These are phyloP conservation scores for Bombus difficillimus DNA, from an alignment of 1,140 invertebrate species.

Conservation along the genomic window DNA sequence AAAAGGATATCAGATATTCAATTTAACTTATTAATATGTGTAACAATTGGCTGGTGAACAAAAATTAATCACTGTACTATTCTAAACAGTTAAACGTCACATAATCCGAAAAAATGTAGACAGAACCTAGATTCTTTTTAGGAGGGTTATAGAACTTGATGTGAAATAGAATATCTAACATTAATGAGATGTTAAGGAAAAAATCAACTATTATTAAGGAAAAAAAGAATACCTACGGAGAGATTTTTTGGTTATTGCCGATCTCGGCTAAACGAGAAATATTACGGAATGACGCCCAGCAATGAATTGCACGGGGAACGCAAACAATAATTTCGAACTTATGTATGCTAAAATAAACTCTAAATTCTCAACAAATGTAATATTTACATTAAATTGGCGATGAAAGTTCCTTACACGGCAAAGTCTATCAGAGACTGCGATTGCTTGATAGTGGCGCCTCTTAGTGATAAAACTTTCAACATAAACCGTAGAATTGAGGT, in stretches of 20 bases:
- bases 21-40: slow-evolving; percentile 48
- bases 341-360: slow-evolving; percentile 54
- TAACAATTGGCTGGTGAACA: slow-evolving; percentile 54
- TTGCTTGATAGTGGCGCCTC: slow-evolving; percentile 59
- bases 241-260: slow-evolving; percentile 70
- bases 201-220: slow-evolving; percentile 38
- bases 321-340: slow-evolving; percentile 39
- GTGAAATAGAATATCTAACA: background rate
- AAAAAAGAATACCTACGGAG: slow-evolving; percentile 44
- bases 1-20: slow-evolving; percentile 30
- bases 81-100: slow-evolving; percentile 43
- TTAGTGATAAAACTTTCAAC: slow-evolving; percentile 37
- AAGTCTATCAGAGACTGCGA: slow-evolving; percentile 74
- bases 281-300: slow-evolving; percentile 55
- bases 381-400: slow-evolving; percentile 78
- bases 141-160: background rate
- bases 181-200: slow-evolving; percentile 34
- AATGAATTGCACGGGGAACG: slow-evolving; percentile 23
- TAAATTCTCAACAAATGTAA: slow-evolving; percentile 65
- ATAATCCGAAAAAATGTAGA: slow-evolving; percentile 26
- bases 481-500: slow-evolving; percentile 69
- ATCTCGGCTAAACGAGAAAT: slow-evolving; percentile 46
- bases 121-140: background rate
- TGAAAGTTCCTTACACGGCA: slow-evolving; percentile 70
- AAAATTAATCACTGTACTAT: slow-evolving; percentile 50